Evolutionary conservation across 2,797 vertebrate species (phyloP).

Genomic region (Aeoliscus strigatus): DNA sequence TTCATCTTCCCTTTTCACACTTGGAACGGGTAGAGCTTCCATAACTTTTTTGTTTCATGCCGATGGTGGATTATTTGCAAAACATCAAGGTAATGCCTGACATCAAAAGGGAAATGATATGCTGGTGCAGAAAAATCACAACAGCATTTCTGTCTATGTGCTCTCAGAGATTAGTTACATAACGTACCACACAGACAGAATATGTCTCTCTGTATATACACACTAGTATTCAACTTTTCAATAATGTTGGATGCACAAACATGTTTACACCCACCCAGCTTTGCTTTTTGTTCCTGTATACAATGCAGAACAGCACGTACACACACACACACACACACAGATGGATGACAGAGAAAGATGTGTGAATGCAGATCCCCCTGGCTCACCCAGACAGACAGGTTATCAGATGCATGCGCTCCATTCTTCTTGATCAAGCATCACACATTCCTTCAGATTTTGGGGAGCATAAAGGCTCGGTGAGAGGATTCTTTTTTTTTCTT

Average conservation of each 20-base stretch:
- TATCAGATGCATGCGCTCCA: slow-evolving; percentile 50
- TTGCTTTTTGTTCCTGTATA: neutral
- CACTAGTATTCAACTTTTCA: slow-evolving; percentile 6
- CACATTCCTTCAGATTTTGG: too few species aligned
- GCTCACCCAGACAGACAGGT: slow-evolving; percentile 43
- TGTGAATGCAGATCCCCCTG: slow-evolving; percentile 48
- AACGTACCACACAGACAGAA: slow-evolving; percentile 3
- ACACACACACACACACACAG: too few species aligned
- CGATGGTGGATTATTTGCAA: slow-evolving; percentile 30
- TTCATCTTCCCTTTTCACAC: slow-evolving; percentile 22
- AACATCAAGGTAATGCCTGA: slow-evolving; percentile 22
- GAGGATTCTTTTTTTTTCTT: too few species aligned
- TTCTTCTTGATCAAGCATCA: slow-evolving; percentile 10
- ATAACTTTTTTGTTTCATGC: slow-evolving; percentile 17
- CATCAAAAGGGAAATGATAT: slow-evolving; percentile 28
- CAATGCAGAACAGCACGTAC: too few species aligned
- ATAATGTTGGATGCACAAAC: slow-evolving; percentile 19
- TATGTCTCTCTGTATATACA: slow-evolving; percentile 5
- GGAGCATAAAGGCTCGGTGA: too few species aligned
- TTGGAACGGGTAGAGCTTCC: neutral
- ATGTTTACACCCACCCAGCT: slow-evolving; percentile 9
- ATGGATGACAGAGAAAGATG: slow-evolving; percentile 2
- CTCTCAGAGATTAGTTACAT: slow-evolving; percentile 5
- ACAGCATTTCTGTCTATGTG: slow-evolving; percentile 28
- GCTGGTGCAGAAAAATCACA: slow-evolving; percentile 23